Conservation (phyloP, 2,888 invertebrate genomes). For the Autographa gamma region DNA sequence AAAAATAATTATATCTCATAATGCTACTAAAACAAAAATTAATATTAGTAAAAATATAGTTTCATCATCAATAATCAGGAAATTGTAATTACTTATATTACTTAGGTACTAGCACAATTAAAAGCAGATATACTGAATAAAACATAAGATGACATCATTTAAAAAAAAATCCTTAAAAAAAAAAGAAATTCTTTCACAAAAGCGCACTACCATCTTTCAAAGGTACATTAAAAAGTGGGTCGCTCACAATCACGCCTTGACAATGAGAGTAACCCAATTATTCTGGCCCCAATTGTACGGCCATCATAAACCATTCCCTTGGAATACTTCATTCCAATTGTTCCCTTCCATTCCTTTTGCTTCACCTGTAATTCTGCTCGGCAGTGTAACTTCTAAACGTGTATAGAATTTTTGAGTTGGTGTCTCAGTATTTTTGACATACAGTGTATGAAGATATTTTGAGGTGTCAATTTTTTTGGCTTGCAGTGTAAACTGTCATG, state of each 20-base stretch:
- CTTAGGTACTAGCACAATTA: too few species aligned
- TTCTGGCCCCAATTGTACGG: constrained; percentile 39
- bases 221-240: constrained; percentile 20
- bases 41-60: too few species aligned
- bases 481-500: too few species aligned
- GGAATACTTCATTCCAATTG: constrained; percentile 17
- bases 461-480: too few species aligned
- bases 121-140: too few species aligned
- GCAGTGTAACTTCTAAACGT: constrained; percentile 26
- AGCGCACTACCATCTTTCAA: not conserved
- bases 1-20: too few species aligned
- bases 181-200: not conserved
- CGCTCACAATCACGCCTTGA: constrained; percentile 22
- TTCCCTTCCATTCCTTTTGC: constrained; percentile 21
- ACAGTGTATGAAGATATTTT: not conserved
- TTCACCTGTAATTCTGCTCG: constrained; percentile 36
- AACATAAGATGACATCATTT: too few species aligned
- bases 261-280: constrained; percentile 52
- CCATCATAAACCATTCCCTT: constrained; percentile 37
- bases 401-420: not conserved
- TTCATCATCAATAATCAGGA: too few species aligned
- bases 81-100: too few species aligned
- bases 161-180: not conserved
- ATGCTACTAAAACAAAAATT: too few species aligned
- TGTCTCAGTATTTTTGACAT: not conserved